Percentiles rank a stretch among this genome's conserved stretches.
Evolutionary conservation across 2,888 invertebrate species (phyloP).

Genomic region (Mamestra brassicae): DNA sequence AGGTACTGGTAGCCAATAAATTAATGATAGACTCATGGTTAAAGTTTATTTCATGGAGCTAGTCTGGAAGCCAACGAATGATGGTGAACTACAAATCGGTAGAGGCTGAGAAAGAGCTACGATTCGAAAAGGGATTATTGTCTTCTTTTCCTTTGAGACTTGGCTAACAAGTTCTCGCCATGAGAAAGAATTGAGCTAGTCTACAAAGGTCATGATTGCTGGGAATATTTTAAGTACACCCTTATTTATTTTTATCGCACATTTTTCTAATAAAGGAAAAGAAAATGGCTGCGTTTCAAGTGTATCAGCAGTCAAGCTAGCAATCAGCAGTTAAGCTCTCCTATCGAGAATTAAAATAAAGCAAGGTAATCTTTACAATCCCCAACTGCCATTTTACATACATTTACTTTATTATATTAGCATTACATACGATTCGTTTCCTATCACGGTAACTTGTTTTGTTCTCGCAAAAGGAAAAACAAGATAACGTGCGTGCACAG

Average conservation of each 20-base stretch:
- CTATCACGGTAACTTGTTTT: conserved; percentile 60
- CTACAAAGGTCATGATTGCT: not conserved
- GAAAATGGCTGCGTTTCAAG: not conserved
- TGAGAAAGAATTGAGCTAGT: not conserved
- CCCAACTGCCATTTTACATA: conserved; percentile 34
- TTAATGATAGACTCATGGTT: not conserved
- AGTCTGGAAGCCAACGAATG: not conserved
- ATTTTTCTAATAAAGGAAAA: conserved; percentile 11
- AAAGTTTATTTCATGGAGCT: not conserved
- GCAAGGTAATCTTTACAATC: conserved; percentile 26
- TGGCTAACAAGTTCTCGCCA: not conserved
- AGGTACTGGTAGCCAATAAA: conserved; percentile 11
- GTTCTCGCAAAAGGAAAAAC: conserved; percentile 56
- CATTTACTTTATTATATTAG: conserved; percentile 45
- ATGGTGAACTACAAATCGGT: not conserved
- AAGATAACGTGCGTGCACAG: conserved; percentile 41
- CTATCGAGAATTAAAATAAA: conserved; percentile 22
- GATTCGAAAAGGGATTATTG: no score
- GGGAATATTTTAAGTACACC: no score
- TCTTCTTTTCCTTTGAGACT: not conserved
- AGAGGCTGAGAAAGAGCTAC: not conserved
- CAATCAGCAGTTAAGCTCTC: conserved; percentile 2
- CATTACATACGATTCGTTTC: conserved; percentile 56
- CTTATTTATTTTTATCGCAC: not conserved
- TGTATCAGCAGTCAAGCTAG: not conserved